Base-by-base conservation (phyloP, 2,888 invertebrate species). In the Xylota sylvarum region DNA sequence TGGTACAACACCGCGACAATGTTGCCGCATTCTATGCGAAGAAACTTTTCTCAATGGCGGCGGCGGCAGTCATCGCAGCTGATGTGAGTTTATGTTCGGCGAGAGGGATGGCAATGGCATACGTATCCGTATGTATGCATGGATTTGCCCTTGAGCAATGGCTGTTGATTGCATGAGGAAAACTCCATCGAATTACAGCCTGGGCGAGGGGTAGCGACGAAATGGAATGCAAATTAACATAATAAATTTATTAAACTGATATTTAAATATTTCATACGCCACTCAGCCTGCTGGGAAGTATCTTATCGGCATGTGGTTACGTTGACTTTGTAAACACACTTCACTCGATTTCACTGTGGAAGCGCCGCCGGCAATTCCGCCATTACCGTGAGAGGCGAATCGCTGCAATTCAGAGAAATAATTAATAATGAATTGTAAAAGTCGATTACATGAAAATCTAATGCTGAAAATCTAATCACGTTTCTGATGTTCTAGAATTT, bases 1-100 rank as follows among this genome's bases (percentile, higher is more conserved):
- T 88, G 90, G 89, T 89, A 90, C 90, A 90, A 90, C 90, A 90
- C 90, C 90, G 89, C 89, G 88, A 81, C 82, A 70, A 88, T 85
- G 90, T 90, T 90, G 73, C 80, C 82, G 74, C 76, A 64, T 70
- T 76, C 80, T 73, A 52, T 27, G 14, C 14, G n/a, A 40, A 19
- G 12, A 30, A n/a, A 50, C 19, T 56, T n/a, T 43, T 40, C 9
- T 58, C n/a, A 46, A 58, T 23, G 58, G 58, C 58, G 27, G 14
- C 40, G 64, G 64, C 74, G 46, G 48, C 64, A 37, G 4, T 74
- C 62, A 74, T 62, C 62, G 62, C 73, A 62, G 27, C 19, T 35
- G n/a, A 7, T 17, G 9, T 27, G 17, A 17, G 17, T 12, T 37
- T 19, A 14, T 32, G 32, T 70, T 30, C 43, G 69, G 62, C 14